Percentiles rank a stretch among this genome's conserved stretches.
Evolutionary conservation across 2,113 vertebrate genomes (phyloP).

Genomic region (Ancistrus triradiatus): DNA sequence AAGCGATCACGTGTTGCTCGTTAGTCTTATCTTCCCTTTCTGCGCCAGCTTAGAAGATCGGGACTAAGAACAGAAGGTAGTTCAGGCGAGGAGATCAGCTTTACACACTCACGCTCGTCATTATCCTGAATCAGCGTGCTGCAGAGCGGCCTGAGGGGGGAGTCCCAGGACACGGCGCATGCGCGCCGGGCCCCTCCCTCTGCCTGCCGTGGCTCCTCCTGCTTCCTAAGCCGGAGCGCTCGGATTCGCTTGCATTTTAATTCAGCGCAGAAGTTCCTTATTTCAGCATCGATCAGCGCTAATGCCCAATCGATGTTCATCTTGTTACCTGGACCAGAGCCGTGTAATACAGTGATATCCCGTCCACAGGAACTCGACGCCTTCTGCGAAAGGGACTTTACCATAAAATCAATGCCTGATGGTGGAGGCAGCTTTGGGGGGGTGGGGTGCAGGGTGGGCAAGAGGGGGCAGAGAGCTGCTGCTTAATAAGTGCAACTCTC

Average conservation of each 20-base stretch:
- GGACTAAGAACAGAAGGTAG: not conserved
- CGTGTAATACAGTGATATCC: constrained; percentile 97
- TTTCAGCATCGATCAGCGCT: constrained; percentile 98
- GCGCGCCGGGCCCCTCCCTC: constrained; percentile 16
- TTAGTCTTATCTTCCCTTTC: not conserved
- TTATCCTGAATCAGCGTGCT: constrained; percentile 28
- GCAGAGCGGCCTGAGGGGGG: constrained; percentile 36
- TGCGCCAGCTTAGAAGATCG: not conserved
- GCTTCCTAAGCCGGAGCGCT: constrained; percentile 45
- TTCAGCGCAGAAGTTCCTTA: constrained; percentile 97
- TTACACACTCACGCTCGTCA: constrained; percentile 14
- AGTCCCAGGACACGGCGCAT: constrained; percentile 1
- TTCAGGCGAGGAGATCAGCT: constrained; percentile 17
- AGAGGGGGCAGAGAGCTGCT: not conserved
- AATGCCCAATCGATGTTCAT: constrained; percentile 99
- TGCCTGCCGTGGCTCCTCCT: too few relatives aligned
- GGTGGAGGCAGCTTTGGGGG: constrained; percentile 64
- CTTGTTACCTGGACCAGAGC: constrained; percentile 95
- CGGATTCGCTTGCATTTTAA: constrained; percentile 85
- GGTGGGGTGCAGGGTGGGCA: too few relatives aligned
- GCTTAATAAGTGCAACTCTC: constrained; percentile 23
- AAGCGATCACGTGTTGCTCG: too few relatives aligned
- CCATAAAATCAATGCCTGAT: constrained; percentile 92
- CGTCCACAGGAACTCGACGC: constrained; percentile 91
- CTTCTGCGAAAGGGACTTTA: constrained; percentile 94